A percentile compares a stretch with the other conserved stretches of the same genome.
These are phyloP conservation scores for Mesocentrotus franciscanus DNA, from an alignment of 53 echinoderm and acorn worm species.

Conservation along the genomic window DNA sequence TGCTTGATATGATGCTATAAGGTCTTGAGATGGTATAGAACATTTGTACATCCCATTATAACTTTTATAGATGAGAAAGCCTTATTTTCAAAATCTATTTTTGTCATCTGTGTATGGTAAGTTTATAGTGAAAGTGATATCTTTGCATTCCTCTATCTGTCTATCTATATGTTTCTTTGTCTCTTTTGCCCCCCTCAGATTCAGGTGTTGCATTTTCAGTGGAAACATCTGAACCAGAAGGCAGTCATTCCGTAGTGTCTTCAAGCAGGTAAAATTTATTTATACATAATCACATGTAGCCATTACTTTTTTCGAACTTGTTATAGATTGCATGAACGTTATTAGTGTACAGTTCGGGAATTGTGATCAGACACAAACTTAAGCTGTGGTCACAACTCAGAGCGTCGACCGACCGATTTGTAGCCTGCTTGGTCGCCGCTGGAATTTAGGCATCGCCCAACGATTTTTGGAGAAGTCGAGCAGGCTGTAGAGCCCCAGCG, in stretches of 20 bases:
- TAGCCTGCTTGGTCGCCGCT: too few species aligned
- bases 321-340: not conserved
- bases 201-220: conserved; percentile 52
- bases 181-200: not conserved
- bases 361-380: not conserved
- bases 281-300: not conserved
- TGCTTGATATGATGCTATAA: not conserved
- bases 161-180: not conserved
- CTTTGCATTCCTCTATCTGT: not conserved
- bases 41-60: not conserved
- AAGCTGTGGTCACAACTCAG: too few species aligned
- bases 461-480: too few species aligned
- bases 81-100: too few species aligned
- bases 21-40: not conserved
- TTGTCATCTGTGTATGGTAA: too few species aligned
- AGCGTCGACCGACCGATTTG: too few species aligned
- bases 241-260: not conserved
- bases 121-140: too few species aligned
- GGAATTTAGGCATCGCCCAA: too few species aligned
- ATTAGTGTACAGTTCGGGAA: not conserved
- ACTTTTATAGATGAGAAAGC: too few species aligned
- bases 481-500: too few species aligned
- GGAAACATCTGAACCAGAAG: conserved; percentile 59
- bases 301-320: not conserved
- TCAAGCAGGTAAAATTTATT: conserved; percentile 56